Conservation (phyloP, 1,140 invertebrate genomes). For the Platorchestia sp. region DNA sequence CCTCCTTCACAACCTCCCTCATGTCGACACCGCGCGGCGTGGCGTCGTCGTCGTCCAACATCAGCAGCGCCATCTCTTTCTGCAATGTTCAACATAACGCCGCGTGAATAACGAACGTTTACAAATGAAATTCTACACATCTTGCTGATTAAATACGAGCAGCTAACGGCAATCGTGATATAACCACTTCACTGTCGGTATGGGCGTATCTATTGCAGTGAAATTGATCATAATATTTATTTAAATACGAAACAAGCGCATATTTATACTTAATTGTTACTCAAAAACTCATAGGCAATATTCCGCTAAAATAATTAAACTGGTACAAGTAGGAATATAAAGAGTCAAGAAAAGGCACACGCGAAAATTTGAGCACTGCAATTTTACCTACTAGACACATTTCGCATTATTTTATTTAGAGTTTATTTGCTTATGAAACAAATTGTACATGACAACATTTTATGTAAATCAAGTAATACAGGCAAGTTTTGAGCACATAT, state of each 20-base stretch:
- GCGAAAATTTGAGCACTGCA: too few species aligned
- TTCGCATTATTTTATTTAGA: too few species aligned
- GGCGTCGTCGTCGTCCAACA: constrained; percentile 25
- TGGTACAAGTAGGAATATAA: background rate
- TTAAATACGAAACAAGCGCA: background rate
- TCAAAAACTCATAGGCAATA: background rate
- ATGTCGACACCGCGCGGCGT: constrained; percentile 16
- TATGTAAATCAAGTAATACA: too few species aligned
- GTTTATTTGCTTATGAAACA: too few species aligned
- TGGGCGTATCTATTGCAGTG: background rate
- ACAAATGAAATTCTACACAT: too few species aligned
- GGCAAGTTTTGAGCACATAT: too few species aligned
- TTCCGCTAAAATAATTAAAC: background rate
- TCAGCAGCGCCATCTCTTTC: constrained; percentile 52
- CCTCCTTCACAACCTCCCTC: constrained; percentile 34
- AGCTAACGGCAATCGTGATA: background rate
- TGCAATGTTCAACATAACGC: background rate
- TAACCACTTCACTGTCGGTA: background rate
- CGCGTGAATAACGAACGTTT: too few species aligned
- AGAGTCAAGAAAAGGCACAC: too few species aligned
- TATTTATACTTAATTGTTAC: background rate
- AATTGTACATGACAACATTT: too few species aligned
- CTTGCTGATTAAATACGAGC: too few species aligned
- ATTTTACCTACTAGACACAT: too few species aligned
- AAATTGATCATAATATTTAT: background rate